Conservation (phyloP, 2,113 vertebrate genomes). For the Ceyx margarethae region DNA sequence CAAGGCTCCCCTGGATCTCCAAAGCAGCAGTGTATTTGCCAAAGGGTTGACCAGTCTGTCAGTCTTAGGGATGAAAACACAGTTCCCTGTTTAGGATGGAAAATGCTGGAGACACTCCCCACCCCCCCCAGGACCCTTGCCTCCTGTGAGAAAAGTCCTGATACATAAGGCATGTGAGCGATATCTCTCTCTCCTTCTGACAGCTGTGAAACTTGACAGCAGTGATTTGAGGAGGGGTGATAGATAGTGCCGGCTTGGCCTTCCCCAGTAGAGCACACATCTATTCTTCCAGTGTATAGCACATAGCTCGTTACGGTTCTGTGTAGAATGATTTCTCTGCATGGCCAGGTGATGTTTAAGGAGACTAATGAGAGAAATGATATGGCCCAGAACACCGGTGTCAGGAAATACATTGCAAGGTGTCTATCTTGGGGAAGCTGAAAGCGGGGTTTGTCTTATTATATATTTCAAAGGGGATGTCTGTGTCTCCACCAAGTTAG, state of each 20-base stretch:
- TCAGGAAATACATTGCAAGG: slow-evolving; percentile 54
- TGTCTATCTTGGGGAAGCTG: slow-evolving; percentile 44
- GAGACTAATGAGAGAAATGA: slow-evolving; percentile 61
- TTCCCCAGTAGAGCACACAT: not conserved
- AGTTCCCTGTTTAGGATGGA: not conserved
- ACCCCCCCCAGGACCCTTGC: not conserved
- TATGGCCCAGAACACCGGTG: slow-evolving; percentile 41
- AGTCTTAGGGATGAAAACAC: not conserved
- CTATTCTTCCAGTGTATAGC: not conserved
- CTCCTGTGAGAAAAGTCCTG: not conserved
- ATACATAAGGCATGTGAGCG: accelerated
- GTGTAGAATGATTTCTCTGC: slow-evolving; percentile 4
- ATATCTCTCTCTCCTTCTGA: not conserved
- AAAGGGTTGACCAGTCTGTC: not conserved
- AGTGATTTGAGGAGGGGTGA: not conserved
- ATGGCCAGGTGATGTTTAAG: slow-evolving; percentile 49
- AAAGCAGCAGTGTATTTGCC: not conserved
- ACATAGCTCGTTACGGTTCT: not conserved
- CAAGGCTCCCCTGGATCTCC: not conserved
- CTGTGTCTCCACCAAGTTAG: slow-evolving; percentile 32
- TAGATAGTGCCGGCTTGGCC: not conserved
- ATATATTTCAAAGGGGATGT: slow-evolving; percentile 48
- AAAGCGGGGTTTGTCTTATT: slow-evolving; percentile 3
- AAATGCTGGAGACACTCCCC: not conserved
- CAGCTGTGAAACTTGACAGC: not conserved